Percentiles rank a stretch among this genome's conserved stretches.
Evolutionary conservation across 2,797 vertebrate species (phyloP).

Genomic region (Dromococcyx pavoninus): DNA sequence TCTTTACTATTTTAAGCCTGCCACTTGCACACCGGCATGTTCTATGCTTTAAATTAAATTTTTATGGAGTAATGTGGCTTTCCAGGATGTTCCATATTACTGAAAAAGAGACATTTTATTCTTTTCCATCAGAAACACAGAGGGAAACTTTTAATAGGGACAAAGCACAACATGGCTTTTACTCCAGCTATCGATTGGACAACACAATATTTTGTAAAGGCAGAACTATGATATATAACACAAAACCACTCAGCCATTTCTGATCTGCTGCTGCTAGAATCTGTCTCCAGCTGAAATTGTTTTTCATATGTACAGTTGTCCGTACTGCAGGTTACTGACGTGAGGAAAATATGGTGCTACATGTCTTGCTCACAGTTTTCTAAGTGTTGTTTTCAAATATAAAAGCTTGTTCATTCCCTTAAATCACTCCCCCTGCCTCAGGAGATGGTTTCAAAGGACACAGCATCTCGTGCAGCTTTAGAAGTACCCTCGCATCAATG

Average conservation of each 20-base stretch:
- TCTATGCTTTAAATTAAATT: slow-evolving; percentile 71
- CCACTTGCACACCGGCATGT: slow-evolving; percentile 59
- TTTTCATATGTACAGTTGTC: not conserved
- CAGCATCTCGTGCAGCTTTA: slow-evolving; percentile 51
- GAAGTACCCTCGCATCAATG: not conserved
- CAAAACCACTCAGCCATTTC: slow-evolving; percentile 47
- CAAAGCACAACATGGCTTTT: slow-evolving; percentile 69
- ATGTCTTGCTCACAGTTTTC: slow-evolving; percentile 36
- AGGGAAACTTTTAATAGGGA: slow-evolving; percentile 56
- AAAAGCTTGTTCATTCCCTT: slow-evolving; percentile 58
- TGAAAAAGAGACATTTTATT: slow-evolving; percentile 24
- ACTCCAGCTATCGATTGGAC: slow-evolving; percentile 68
- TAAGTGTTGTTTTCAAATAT: slow-evolving; percentile 33
- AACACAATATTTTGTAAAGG: slow-evolving; percentile 58
- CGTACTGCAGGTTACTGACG: not conserved
- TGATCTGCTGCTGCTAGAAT: slow-evolving; percentile 19
- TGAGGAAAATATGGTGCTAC: slow-evolving; percentile 64
- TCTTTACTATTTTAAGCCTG: slow-evolving; percentile 70
- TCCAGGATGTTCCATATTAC: slow-evolving; percentile 35
- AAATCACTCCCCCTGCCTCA: slow-evolving; percentile 21
- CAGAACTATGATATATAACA: slow-evolving; percentile 17
- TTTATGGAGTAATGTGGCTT: slow-evolving; percentile 55
- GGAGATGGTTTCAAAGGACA: slow-evolving; percentile 35
- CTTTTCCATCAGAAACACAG: slow-evolving; percentile 57
- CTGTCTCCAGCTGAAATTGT: not conserved